Conservation (phyloP, 2,888 invertebrate species). For the Agriopis marginaria region DNA sequence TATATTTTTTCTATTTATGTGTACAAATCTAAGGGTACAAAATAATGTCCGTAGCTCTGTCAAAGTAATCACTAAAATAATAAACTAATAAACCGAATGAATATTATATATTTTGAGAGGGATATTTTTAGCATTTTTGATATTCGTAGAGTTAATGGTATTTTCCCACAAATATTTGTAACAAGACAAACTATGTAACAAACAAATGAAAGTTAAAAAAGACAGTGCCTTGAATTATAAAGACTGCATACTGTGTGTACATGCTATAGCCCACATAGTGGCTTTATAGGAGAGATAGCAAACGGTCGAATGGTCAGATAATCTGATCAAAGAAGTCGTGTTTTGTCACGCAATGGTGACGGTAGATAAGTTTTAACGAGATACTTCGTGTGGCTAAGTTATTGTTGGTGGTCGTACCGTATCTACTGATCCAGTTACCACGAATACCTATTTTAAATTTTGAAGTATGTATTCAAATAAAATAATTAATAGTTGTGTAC, state of each 20-base stretch:
- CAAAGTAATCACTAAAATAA: too few relatives aligned
- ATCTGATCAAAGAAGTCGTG: conserved; percentile 70
- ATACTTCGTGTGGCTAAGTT: conserved; percentile 47
- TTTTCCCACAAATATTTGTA: neutral
- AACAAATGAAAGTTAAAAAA: neutral
- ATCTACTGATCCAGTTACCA: conserved; percentile 18
- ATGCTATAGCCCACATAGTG: conserved; percentile 30
- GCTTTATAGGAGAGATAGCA: conserved; percentile 53
- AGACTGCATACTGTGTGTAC: conserved; percentile 11
- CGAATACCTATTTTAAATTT: neutral
- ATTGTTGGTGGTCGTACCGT: conserved; percentile 44
- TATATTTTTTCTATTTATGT: too few relatives aligned
- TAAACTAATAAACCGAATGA: too few relatives aligned
- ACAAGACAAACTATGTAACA: too few relatives aligned
- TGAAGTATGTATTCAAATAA: neutral
- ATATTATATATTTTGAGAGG: too few relatives aligned
- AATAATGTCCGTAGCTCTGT: too few relatives aligned
- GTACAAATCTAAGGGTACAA: too few relatives aligned
- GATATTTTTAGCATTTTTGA: too few relatives aligned
- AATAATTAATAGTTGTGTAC: too few relatives aligned
- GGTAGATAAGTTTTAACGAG: conserved; percentile 58
- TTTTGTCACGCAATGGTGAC: conserved; percentile 76
- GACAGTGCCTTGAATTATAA: neutral
- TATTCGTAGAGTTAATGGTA: neutral
- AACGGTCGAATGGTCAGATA: conserved; percentile 60